Percentiles rank a stretch among this genome's conserved stretches.
phyloP scores from a whole-genome alignment of 2,797 vertebrate genomes.

The Clarias platycephalus region DNA sequence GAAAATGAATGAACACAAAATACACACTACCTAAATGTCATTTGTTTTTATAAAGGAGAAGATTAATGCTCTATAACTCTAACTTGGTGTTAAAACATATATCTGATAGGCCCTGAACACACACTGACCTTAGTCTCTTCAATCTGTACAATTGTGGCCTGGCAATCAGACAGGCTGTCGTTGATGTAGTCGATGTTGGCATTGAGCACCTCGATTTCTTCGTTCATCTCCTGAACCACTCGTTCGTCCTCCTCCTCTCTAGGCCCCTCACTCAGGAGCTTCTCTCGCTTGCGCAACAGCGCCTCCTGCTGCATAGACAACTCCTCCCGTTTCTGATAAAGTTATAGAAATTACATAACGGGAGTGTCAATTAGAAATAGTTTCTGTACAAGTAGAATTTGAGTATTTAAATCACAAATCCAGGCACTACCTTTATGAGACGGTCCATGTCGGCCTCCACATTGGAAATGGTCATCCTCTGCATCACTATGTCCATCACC shows the following conservation, averaged over 20 bases:
- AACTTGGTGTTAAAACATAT: background rate
- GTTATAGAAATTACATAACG: background rate
- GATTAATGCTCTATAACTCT: background rate
- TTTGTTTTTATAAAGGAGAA: background rate
- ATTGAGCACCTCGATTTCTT: constrained; percentile 92
- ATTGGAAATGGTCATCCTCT: constrained; percentile 93
- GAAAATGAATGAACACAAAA: background rate
- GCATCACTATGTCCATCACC: constrained; percentile 93
- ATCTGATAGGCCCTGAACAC: background rate
- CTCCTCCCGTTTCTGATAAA: constrained; percentile 91
- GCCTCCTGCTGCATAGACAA: constrained; percentile 88
- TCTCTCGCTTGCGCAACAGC: constrained; percentile 80
- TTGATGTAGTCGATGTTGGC: constrained; percentile 98
- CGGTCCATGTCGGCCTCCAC: constrained; percentile 96
- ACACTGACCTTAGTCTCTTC: constrained; percentile 91
- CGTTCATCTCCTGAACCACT: constrained; percentile 87
- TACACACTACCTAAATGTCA: background rate
- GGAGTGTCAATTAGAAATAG: background rate
- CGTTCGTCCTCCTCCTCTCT: constrained; percentile 84
- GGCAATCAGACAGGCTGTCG: constrained; percentile 94
- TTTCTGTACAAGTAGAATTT: background rate
- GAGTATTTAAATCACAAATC: background rate
- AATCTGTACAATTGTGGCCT: constrained; percentile 96
- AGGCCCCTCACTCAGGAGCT: constrained; percentile 74
- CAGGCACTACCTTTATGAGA: constrained; percentile 84